phyloP scores from a whole-genome alignment of 2,797 vertebrate genomes.

The Enoplosus armatus region DNA sequence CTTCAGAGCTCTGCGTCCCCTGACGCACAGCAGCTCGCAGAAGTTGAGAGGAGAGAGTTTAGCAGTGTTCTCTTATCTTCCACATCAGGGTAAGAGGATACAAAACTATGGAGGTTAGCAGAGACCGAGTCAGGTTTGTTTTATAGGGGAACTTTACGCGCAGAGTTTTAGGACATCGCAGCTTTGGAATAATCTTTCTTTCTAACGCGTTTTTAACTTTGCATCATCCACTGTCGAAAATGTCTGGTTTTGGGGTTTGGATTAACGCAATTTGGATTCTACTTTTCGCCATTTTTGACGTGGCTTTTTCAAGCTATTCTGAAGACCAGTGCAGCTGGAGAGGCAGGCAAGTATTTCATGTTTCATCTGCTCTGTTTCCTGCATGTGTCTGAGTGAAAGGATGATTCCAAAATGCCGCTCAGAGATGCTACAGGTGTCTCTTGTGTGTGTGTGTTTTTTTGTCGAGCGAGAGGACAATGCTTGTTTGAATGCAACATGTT shows the following conservation, averaged over 20 bases:
- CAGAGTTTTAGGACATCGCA: constrained; percentile 7
- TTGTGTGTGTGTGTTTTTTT: not conserved
- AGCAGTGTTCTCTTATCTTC: constrained; percentile 44
- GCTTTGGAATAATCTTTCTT: constrained; percentile 43
- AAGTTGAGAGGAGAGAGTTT: not conserved
- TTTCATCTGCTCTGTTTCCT: not conserved
- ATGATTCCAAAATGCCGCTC: not conserved
- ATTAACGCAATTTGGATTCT: constrained; percentile 79
- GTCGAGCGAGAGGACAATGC: not conserved
- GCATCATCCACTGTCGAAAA: constrained; percentile 42
- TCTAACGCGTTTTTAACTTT: not conserved
- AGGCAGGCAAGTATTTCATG: constrained; percentile 86
- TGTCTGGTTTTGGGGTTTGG: constrained; percentile 66
- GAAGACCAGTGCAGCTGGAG: constrained; percentile 93
- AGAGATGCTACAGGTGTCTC: constrained; percentile 22
- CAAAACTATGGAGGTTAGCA: constrained; percentile 66
- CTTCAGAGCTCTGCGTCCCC: constrained; percentile 40
- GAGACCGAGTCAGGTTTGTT: constrained; percentile 8
- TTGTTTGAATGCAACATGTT: constrained; percentile 48
- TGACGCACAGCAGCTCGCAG: constrained; percentile 40
- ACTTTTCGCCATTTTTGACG: constrained; percentile 70
- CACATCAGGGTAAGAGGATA: constrained; percentile 46
- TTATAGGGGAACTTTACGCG: constrained; percentile 41
- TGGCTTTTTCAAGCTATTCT: constrained; percentile 78
- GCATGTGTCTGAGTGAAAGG: not conserved